Base-by-base conservation (phyloP, 1,140 invertebrate species). In the Drosophila santomea region DNA sequence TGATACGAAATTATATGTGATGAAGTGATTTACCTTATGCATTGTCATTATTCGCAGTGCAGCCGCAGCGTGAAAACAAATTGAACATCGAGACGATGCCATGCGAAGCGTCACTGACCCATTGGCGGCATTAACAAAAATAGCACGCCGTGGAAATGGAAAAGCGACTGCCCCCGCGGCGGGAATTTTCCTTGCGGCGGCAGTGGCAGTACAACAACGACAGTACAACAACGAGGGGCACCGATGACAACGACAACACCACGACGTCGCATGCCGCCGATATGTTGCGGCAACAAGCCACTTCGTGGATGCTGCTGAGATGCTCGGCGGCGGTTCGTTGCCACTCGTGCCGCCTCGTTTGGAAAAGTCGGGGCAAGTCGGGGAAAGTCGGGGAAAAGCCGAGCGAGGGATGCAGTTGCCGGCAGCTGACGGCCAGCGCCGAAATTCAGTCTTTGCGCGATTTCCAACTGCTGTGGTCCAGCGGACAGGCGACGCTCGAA, bases 381-480 rank as follows among this genome's bases (percentile, higher is more conserved):
- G 23, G 50, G 25, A 55, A 44, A 55, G 39, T 39, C 39, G 50
- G 51, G 25, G 25, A 51, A 72, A 23, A 51, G 32, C 72, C 69
- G 69, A 74, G 23, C n/a, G 41, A 20, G 44, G 32, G 67, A 58
- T 39, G 52, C 68, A 66, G 64, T 69, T 69, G 66, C 66, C 51
- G 66, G 68, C 68, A 58, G 44, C 38, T 71, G 64, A 28, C 61
- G 45, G 62, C 5, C 25, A n/a, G 44, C 4, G 50, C 25, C 66
- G 66, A 69, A 39, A 54, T 62, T 74, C 80, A 88, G 84, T 88
- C 77, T 80, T 89, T 74, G 76, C 84, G 84, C 85, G 84, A 80
- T 80, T 88, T 84, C 60, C 84, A 74, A 61, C 69, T 64, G 73
- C 77, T 77, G 62, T 78, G 78, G 82, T 78, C 44, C 63, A 59